Conservation (phyloP, 1,140 invertebrate species). For the Drosophila arizonae region DNA sequence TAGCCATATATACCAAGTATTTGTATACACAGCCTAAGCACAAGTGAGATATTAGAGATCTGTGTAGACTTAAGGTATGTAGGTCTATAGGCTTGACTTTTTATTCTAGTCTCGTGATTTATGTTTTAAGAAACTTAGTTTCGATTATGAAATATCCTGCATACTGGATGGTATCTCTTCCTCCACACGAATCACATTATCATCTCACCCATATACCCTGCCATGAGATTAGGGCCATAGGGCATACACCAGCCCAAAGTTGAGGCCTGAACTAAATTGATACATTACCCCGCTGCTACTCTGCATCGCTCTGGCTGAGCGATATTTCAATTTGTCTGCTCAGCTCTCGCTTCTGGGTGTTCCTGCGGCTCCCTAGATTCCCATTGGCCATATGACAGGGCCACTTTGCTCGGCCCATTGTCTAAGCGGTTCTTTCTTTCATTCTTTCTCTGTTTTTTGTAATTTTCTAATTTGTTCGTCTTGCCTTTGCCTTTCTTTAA, state of each 20-base stretch:
- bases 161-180: too few species aligned
- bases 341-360: constrained; percentile 65
- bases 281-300: constrained; percentile 61
- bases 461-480: constrained; percentile 69
- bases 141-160: too few species aligned
- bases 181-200: too few species aligned
- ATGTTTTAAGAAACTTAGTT: too few species aligned
- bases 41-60: too few species aligned
- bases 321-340: constrained; percentile 63
- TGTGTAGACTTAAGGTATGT: too few species aligned
- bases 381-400: constrained; percentile 73
- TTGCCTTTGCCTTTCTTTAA: constrained; percentile 77
- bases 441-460: constrained; percentile 15
- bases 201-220: background rate
- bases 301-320: constrained; percentile 21
- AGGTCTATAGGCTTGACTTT: too few species aligned
- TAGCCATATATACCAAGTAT: too few species aligned
- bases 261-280: constrained; percentile 64
- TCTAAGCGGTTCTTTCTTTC: constrained; percentile 13
- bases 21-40: too few species aligned
- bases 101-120: too few species aligned
- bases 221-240: background rate
- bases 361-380: constrained; percentile 32
- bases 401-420: constrained; percentile 64
- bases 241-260: constrained; percentile 16